phyloP scores from a whole-genome alignment of 2,888 invertebrate species.

The Crematogaster levior region DNA sequence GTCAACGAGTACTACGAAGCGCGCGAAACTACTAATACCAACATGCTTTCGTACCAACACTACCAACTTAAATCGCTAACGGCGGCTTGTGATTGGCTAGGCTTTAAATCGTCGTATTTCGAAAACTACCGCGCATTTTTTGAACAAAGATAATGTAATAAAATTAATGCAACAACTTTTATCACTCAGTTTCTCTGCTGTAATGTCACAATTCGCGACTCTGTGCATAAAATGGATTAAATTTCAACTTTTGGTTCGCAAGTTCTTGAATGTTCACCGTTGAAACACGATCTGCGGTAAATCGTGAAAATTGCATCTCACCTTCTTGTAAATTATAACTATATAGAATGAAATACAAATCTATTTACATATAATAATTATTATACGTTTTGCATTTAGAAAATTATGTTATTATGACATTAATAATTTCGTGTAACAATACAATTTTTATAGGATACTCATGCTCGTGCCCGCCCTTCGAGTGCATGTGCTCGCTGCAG shows the following conservation, averaged over 20 bases:
- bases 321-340: not conserved
- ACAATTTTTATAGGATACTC: constrained; percentile 86
- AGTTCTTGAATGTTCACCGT: not conserved
- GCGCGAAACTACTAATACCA: not conserved
- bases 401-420: not conserved
- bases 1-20: too few species aligned
- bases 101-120: not conserved
- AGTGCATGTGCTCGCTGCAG: constrained; percentile 89
- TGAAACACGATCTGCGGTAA: not conserved
- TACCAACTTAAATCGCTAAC: not conserved
- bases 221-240: not conserved
- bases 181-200: not conserved
- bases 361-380: not conserved
- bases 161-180: not conserved
- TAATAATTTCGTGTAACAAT: not conserved
- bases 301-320: not conserved
- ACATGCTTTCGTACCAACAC: too few species aligned
- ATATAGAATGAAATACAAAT: not conserved
- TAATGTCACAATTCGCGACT: not conserved
- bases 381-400: not conserved
- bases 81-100: not conserved
- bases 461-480: constrained; percentile 91
- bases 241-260: too few species aligned
- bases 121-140: not conserved
- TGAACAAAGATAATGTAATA: not conserved